Conservation (phyloP, 2,797 vertebrate species). For the Astyanax mexicanus region DNA sequence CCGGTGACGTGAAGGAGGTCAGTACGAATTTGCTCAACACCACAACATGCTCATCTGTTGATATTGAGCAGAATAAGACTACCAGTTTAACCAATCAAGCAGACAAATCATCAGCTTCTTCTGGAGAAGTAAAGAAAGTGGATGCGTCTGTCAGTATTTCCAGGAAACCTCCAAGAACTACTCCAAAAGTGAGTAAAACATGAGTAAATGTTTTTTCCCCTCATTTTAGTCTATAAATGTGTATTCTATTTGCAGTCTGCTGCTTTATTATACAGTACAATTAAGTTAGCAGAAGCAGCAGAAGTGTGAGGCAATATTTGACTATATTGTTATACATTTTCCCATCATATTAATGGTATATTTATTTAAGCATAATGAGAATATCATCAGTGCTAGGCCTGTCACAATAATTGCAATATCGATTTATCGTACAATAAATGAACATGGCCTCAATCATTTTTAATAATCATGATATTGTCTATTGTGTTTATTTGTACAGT, state of each 20-base stretch:
- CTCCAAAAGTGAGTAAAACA: conserved; percentile 69
- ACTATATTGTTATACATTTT: no score
- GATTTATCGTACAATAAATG: no score
- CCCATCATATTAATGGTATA: no score
- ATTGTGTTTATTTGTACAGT: no score
- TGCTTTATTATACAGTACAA: background rate
- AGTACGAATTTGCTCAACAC: conserved; percentile 11
- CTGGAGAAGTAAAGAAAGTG: background rate
- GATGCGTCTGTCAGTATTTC: conserved; percentile 42
- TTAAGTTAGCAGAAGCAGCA: background rate
- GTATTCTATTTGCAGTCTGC: background rate
- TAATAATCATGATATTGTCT: no score
- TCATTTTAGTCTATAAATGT: no score
- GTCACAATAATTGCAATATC: no score
- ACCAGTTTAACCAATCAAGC: conserved; percentile 50
- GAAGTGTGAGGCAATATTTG: background rate
- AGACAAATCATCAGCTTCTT: background rate
- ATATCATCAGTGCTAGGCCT: no score
- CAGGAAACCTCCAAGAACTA: conserved; percentile 65
- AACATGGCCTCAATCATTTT: no score
- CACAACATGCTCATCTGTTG: conserved; percentile 55
- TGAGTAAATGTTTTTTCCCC: no score
- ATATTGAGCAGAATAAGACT: conserved; percentile 41
- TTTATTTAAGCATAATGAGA: no score
- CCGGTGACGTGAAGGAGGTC: conserved; percentile 39